phyloP scores from a whole-genome alignment of 1,140 invertebrate species.

The Conopomorpha cramerella region DNA sequence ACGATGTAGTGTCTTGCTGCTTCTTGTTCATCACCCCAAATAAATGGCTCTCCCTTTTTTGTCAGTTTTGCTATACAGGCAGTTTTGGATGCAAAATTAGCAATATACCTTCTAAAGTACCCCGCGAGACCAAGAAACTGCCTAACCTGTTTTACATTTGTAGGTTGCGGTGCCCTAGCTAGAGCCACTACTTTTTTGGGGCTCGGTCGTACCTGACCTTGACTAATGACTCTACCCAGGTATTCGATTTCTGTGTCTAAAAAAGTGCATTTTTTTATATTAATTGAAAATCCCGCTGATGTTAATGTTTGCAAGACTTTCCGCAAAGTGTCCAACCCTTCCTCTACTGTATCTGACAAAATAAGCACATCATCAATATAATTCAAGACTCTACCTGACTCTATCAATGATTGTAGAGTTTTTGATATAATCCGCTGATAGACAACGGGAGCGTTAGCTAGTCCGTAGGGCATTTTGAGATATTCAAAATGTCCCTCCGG shows the following conservation, averaged over 20 bases:
- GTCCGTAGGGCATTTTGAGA: slow-evolving; percentile 1
- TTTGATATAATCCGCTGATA: slow-evolving; percentile 1
- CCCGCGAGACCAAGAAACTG: slow-evolving; percentile 20
- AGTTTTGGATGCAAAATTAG: slow-evolving; percentile 10
- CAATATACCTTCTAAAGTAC: slow-evolving; percentile 22
- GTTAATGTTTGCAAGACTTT: too few relatives aligned
- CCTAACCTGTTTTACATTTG: slow-evolving; percentile 14
- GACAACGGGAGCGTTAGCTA: slow-evolving; percentile 1
- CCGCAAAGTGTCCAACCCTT: too few relatives aligned
- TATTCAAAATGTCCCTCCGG: slow-evolving; percentile 2
- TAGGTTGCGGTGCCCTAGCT: slow-evolving; percentile 16
- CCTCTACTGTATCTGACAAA: neutral
- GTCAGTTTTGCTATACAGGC: slow-evolving; percentile 11
- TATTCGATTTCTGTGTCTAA: neutral
- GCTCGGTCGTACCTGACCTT: slow-evolving; percentile 14
- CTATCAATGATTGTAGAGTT: slow-evolving; percentile 10
- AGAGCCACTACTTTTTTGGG: slow-evolving; percentile 19
- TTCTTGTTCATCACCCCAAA: slow-evolving; percentile 3
- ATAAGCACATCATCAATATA: slow-evolving; percentile 1
- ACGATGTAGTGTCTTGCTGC: neutral
- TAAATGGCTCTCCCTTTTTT: slow-evolving; percentile 7
- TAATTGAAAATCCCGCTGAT: neutral
- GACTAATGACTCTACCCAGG: slow-evolving; percentile 6
- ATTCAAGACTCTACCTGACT: slow-evolving; percentile 3
- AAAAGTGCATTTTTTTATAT: slow-evolving; percentile 1